These are phyloP conservation scores for Drosophila paramelanica DNA, from an alignment of 2,888 invertebrate genomes.

Conservation along the genomic window DNA sequence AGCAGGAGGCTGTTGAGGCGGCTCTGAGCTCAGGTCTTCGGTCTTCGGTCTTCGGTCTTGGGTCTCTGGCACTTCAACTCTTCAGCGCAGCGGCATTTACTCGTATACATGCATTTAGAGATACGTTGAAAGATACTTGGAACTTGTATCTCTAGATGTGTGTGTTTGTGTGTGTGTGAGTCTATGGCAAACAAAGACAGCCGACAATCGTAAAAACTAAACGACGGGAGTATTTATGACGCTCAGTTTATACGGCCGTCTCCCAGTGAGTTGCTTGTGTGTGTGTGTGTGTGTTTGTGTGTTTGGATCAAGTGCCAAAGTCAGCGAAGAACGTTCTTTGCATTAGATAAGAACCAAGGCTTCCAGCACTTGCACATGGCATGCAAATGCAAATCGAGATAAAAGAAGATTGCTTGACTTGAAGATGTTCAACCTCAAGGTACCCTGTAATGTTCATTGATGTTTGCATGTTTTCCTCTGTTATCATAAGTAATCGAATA, in stretches of 20 bases:
- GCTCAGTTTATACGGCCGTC: slow-evolving; percentile 56
- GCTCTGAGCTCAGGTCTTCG: slow-evolving; percentile 43
- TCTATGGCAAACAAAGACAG: slow-evolving; percentile 73
- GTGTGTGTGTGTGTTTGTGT: slow-evolving; percentile 48
- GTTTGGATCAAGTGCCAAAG: slow-evolving; percentile 78
- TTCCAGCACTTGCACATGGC: slow-evolving; percentile 53
- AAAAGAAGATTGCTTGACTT: slow-evolving; percentile 15
- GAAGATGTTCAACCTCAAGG: not conserved
- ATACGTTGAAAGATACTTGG: slow-evolving; percentile 75
- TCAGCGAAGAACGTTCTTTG: slow-evolving; percentile 63
- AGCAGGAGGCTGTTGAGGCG: slow-evolving; percentile 63
- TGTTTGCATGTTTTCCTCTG: too few species aligned
- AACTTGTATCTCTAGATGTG: slow-evolving; percentile 53
- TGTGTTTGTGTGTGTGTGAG: slow-evolving; percentile 24
- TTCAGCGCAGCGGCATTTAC: slow-evolving; percentile 44
- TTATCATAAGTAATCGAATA: too few species aligned
- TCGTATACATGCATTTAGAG: slow-evolving; percentile 72
- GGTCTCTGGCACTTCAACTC: slow-evolving; percentile 67
- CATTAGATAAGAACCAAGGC: slow-evolving; percentile 70
- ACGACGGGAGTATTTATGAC: slow-evolving; percentile 77
- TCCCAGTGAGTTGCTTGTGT: slow-evolving; percentile 44
- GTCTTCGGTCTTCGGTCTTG: slow-evolving; percentile 41
- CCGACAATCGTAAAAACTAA: slow-evolving; percentile 80
- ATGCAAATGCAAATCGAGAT: slow-evolving; percentile 72
- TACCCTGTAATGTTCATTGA: not conserved